Evolutionary conservation across 2,888 invertebrate genomes (phyloP), one percentile per base, ranked within the genome.

Genomic region (Mythimna vitellina): DNA sequence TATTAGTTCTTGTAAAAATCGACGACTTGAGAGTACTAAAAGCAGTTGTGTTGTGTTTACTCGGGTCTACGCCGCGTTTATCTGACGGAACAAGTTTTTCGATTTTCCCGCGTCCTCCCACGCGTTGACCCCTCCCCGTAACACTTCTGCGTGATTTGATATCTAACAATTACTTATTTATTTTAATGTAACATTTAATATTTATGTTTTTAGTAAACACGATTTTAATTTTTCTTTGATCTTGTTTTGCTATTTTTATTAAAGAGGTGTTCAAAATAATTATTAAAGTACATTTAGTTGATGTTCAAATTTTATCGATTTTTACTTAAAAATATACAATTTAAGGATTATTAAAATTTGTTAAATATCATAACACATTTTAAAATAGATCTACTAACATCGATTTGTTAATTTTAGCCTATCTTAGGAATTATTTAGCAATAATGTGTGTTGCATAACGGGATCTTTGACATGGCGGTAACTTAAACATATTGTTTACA

Each of bases 311-410:
- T 35, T 58, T 35, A 35, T 35, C 7, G 35, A 58, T 12, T n/a
- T n/a, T 20, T n/a, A 0, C 2, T 3, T 12, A 0, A n/a, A 35
- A n/a, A 2, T 7, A n/a, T 58, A n/a, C 6, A 10, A n/a, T 12
- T 58, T 12, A 12, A 6, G 0, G n/a, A 7, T 35, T 35, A n/a
- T 56, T n/a, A n/a, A 12, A n/a, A 12, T 12, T 58, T 1, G 35
- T n/a, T 35, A n/a, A 58, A 35, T n/a, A n/a, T 35, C 3, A n/a
- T 14, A n/a, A 12, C 7, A n/a, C 12, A 35, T n/a, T 58, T 58
- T 35, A 58, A 58, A 58, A 35, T 1, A n/a, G 58, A n/a, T 14
- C 7, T 0, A 10, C 12, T 7, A 12, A 10, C 12, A 12, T 35
- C 10, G 10, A n/a, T n/a, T 35, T 35, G 0, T 58, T 3, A 35